Evolutionary conservation across 2,888 invertebrate genomes (phyloP).

Genomic region (Standfussiana lucernea): DNA sequence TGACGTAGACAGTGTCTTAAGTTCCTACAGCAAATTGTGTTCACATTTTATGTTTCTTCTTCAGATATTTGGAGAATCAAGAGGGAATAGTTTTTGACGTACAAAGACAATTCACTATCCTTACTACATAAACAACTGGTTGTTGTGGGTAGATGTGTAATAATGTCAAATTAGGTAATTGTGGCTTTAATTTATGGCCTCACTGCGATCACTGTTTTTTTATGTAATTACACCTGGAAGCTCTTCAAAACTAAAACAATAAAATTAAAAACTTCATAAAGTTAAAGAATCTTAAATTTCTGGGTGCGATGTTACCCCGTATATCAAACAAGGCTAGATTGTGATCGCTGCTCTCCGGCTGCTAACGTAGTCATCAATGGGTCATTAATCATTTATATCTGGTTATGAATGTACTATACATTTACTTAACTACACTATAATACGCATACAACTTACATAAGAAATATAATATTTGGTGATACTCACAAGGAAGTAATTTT

Average conservation of each 20-base stretch:
- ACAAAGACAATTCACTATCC: neutral
- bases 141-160: neutral
- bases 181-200: neutral
- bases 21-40: neutral
- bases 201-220: neutral
- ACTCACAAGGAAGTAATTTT: neutral
- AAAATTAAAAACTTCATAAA: neutral
- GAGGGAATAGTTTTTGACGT: neutral
- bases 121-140: neutral
- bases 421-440: neutral
- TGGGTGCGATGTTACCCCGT: neutral
- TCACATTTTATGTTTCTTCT: neutral
- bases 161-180: neutral
- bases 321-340: slow-evolving; percentile 25
- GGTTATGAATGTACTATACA: slow-evolving; percentile 22
- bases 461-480: neutral
- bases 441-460: neutral
- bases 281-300: neutral
- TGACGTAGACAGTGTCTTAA: slow-evolving; percentile 22
- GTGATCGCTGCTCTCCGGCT: slow-evolving; percentile 5
- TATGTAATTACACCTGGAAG: neutral
- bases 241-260: neutral
- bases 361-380: slow-evolving; percentile 33
- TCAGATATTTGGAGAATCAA: neutral
- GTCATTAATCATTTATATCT: slow-evolving; percentile 47